Evolutionary conservation across 2,113 vertebrate species (phyloP).

Genomic region (Ciconia stormi): DNA sequence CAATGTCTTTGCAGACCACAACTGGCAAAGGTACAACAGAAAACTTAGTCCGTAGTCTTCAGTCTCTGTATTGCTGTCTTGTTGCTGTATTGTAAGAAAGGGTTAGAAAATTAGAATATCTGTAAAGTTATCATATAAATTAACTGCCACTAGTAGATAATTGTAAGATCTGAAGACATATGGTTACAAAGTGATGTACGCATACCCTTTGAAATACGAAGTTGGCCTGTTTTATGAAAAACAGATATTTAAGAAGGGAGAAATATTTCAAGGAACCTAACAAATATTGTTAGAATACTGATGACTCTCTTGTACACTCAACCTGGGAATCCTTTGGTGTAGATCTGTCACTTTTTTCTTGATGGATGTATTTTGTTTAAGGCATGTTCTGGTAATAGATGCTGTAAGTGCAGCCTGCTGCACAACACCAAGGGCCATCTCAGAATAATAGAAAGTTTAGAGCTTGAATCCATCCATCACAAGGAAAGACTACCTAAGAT

Average conservation of each 20-base stretch:
- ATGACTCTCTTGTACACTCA: neutral
- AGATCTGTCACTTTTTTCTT: conserved; percentile 16
- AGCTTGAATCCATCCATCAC: conserved; percentile 29
- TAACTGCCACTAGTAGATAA: neutral
- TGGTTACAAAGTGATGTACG: accelerated
- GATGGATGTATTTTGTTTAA: conserved; percentile 48
- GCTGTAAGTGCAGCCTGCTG: neutral
- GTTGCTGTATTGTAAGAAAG: neutral
- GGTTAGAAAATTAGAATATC: neutral
- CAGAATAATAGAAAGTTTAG: conserved; percentile 30
- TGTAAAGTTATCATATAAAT: neutral
- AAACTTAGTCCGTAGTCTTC: neutral
- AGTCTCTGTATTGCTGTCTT: neutral
- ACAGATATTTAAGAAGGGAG: neutral
- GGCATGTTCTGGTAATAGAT: conserved; percentile 22
- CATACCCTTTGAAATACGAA: neutral
- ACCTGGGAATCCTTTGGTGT: conserved; percentile 5
- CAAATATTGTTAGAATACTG: conserved; percentile 9
- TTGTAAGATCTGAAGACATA: neutral
- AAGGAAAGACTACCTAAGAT: neutral
- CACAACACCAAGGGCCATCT: neutral
- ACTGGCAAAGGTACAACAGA: neutral
- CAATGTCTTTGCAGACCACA: neutral
- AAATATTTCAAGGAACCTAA: neutral
- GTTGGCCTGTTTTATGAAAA: neutral